Evolutionary conservation across 2,113 vertebrate species (phyloP).

Genomic region (Donacobius atricapilla): DNA sequence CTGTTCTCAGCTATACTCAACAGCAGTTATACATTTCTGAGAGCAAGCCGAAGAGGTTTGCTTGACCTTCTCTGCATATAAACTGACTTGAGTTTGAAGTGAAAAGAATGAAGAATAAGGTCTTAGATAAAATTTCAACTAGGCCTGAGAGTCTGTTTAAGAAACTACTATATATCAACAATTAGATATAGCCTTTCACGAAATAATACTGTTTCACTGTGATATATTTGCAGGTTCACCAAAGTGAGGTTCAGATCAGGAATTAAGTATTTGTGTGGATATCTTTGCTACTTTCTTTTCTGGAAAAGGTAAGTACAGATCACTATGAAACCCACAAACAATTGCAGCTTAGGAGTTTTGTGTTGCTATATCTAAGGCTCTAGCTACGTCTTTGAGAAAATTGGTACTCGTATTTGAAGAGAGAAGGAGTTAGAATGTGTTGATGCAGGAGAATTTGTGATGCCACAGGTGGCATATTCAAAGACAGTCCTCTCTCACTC

Average conservation of each 20-base stretch:
- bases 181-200: background rate
- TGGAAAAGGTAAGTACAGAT: background rate
- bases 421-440: background rate
- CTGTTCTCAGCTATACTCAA: background rate
- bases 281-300: background rate
- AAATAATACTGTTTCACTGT: background rate
- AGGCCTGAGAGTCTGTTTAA: background rate
- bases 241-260: background rate
- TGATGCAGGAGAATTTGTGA: background rate
- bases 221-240: background rate
- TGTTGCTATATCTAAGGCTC: background rate
- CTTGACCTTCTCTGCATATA: background rate
- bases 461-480: background rate
- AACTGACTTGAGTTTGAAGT: background rate
- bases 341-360: background rate
- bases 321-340: background rate
- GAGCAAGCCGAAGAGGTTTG: background rate
- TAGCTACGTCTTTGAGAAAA: background rate
- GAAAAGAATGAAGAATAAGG: background rate
- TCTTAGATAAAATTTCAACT: background rate
- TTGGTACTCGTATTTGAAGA: background rate
- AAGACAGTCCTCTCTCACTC: background rate
- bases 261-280: background rate
- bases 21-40: background rate
- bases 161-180: background rate